Conservation (phyloP, 2,888 invertebrate species). For the Lagria hirta region DNA sequence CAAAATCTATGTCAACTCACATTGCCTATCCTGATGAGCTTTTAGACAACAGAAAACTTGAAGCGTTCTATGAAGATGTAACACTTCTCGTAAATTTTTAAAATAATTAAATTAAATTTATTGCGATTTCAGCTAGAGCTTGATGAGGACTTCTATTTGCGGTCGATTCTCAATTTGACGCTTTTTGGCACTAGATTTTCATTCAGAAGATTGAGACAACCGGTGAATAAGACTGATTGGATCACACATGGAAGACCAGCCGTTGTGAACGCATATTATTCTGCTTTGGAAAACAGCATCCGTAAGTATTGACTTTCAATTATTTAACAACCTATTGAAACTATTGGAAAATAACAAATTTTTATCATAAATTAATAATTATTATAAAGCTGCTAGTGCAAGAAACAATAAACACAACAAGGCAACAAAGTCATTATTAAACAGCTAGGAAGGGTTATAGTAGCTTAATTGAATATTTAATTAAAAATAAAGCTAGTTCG, state of each 20-base stretch:
- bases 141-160: constrained; percentile 69
- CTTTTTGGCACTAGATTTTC: constrained; percentile 79
- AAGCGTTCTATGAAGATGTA: constrained; percentile 75
- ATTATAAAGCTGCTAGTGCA: no score
- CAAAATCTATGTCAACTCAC: constrained; percentile 80
- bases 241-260: constrained; percentile 81
- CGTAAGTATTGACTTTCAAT: constrained; percentile 62
- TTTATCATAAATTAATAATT: no score
- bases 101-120: no score
- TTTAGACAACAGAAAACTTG: constrained; percentile 76
- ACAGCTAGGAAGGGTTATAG: no score
- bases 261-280: constrained; percentile 84
- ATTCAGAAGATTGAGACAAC: constrained; percentile 73
- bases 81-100: constrained; percentile 37
- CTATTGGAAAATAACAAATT: no score
- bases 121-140: constrained; percentile 68
- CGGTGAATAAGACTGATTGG: constrained; percentile 86
- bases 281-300: constrained; percentile 82
- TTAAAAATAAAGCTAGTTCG: no score
- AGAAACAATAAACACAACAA: no score
- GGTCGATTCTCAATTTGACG: constrained; percentile 75
- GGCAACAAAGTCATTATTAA: no score
- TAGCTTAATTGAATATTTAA: no score
- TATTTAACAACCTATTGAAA: neutral
- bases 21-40: constrained; percentile 93